Evolutionary conservation across 2,113 vertebrate species (phyloP).

Genomic region (Lycaon pictus): DNA sequence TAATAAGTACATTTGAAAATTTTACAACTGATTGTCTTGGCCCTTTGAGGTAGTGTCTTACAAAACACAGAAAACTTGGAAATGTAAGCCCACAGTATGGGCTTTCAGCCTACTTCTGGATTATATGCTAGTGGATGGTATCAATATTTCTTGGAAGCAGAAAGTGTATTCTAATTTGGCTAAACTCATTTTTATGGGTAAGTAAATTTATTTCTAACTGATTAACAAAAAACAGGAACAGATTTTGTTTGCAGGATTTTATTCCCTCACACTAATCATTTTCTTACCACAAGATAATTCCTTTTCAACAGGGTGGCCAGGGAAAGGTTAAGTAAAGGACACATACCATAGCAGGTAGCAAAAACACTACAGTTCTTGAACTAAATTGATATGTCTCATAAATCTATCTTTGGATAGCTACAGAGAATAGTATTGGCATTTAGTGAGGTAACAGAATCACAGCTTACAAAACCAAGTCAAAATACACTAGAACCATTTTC

Average conservation of each 20-base stretch:
- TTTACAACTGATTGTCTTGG: neutral
- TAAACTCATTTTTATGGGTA: conserved; percentile 48
- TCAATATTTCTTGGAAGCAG: neutral
- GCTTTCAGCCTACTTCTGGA: neutral
- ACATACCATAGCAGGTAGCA: neutral
- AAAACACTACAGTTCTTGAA: conserved; percentile 38
- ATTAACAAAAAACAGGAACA: neutral
- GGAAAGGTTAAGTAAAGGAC: conserved; percentile 33
- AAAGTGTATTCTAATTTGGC: neutral
- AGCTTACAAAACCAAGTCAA: conserved; percentile 32
- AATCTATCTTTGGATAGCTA: conserved; percentile 31
- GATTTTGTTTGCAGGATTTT: neutral
- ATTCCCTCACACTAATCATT: neutral
- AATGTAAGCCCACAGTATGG: neutral
- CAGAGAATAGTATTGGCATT: conserved; percentile 18
- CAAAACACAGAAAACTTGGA: conserved; percentile 20
- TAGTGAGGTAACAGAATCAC: conserved; percentile 31
- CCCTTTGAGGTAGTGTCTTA: neutral
- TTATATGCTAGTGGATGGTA: neutral
- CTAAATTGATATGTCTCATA: neutral
- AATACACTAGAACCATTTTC: neutral
- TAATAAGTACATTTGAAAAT: neutral
- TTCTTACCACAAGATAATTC: conserved; percentile 32
- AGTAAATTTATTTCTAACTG: neutral
- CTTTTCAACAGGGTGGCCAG: conserved; percentile 6